Percentiles rank a stretch among this genome's conserved stretches.
Evolutionary conservation across 2,888 invertebrate genomes (phyloP).

Genomic region (Cryptops parisi): DNA sequence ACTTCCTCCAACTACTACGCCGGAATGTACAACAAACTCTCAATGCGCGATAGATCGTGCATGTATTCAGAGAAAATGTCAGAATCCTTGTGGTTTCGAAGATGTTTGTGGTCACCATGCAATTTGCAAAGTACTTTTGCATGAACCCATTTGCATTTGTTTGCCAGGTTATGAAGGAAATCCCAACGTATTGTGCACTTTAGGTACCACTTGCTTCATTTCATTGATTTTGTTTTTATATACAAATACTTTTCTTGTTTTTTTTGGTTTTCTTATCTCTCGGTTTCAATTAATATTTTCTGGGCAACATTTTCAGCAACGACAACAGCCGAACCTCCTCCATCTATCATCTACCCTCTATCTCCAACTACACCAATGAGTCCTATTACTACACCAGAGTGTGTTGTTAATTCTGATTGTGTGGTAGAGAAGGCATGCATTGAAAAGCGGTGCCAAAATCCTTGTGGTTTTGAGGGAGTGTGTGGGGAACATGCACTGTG

Average conservation of each 20-base stretch:
- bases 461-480: constrained; percentile 50
- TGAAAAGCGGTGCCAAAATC: constrained; percentile 68
- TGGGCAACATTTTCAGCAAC: too few relatives aligned
- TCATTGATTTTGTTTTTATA: not conserved
- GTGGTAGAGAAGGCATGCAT: constrained; percentile 72
- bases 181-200: constrained; percentile 13
- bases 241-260: too few relatives aligned
- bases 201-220: constrained; percentile 17
- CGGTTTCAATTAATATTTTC: too few relatives aligned
- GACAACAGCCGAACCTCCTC: not conserved
- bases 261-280: too few relatives aligned
- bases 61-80: constrained; percentile 67
- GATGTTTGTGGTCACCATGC: constrained; percentile 66
- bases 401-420: constrained; percentile 68
- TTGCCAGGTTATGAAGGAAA: constrained; percentile 21
- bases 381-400: constrained; percentile 38
- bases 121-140: constrained; percentile 73
- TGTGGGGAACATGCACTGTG: constrained; percentile 61
- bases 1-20: constrained; percentile 12
- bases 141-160: constrained; percentile 73
- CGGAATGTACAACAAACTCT: constrained; percentile 62
- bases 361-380: constrained; percentile 7
- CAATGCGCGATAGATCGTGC: constrained; percentile 75
- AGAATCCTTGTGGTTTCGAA: constrained; percentile 55
- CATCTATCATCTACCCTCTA: not conserved